Conservation (phyloP, 2,113 vertebrate species). For the Salvelinus namaycush region DNA sequence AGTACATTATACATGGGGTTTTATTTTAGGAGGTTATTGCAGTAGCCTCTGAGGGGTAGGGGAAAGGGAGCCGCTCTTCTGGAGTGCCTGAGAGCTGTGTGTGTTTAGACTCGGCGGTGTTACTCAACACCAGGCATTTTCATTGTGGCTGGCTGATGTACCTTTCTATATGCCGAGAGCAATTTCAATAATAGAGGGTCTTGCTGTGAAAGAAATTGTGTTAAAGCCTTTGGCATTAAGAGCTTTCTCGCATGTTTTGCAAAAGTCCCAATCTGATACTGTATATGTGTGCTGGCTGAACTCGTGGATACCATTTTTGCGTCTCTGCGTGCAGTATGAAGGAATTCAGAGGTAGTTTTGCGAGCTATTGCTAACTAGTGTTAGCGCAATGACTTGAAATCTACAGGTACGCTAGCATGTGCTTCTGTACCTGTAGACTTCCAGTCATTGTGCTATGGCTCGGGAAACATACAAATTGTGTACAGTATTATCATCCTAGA, state of each 20-base stretch:
- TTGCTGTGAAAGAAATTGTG: conserved; percentile 1
- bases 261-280: not conserved
- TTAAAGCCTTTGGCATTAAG: conserved; percentile 1
- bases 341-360: no score
- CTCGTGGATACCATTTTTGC: no score
- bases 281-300: not conserved
- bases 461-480: no score
- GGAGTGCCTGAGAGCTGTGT: not conserved
- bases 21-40: not conserved
- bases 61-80: not conserved
- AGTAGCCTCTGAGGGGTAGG: not conserved
- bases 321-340: no score
- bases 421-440: not conserved
- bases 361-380: no score
- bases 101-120: not conserved
- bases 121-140: not conserved
- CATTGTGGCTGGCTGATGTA: conserved; percentile 2
- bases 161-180: conserved; percentile 1
- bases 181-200: not conserved
- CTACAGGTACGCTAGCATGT: no score
- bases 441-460: no score
- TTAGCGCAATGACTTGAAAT: no score
- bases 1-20: not conserved
- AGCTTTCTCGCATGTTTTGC: not conserved
- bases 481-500: not conserved